Evolutionary conservation across 2,888 invertebrate genomes (phyloP).

Genomic region (Melinaea menophilus): DNA sequence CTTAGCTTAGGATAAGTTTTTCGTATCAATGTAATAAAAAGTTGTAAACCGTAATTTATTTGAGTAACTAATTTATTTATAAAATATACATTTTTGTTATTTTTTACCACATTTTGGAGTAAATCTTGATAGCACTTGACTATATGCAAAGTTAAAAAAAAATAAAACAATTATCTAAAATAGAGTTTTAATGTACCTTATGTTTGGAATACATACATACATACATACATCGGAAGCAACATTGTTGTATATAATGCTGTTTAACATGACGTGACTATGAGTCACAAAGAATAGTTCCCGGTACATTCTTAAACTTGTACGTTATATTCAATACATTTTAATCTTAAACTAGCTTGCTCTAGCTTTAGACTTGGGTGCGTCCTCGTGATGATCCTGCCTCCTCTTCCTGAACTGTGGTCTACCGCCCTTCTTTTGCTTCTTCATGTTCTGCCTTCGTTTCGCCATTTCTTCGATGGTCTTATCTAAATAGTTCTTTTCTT

Average conservation of each 20-base stretch:
- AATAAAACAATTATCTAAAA: not conserved
- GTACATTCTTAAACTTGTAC: not conserved
- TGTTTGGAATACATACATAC: not conserved
- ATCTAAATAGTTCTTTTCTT: slow-evolving; percentile 81
- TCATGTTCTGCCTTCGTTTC: slow-evolving; percentile 73
- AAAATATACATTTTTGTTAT: no score
- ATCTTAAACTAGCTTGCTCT: slow-evolving; percentile 44
- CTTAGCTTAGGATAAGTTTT: no score
- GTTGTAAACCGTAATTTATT: no score
- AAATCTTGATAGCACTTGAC: no score
- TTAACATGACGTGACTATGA: not conserved
- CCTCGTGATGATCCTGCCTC: slow-evolving; percentile 48
- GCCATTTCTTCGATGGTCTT: slow-evolving; percentile 81
- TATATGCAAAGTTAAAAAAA: no score
- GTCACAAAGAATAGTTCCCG: not conserved
- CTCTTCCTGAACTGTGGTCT: slow-evolving; percentile 56
- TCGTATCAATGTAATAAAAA: no score
- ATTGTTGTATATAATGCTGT: not conserved
- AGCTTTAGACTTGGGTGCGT: slow-evolving; percentile 49
- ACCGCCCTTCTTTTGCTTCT: slow-evolving; percentile 54
- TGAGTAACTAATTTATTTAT: no score
- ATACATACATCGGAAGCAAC: not conserved
- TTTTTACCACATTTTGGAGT: no score
- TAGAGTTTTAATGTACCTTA: not conserved
- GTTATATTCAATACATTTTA: slow-evolving; percentile 12